Evolutionary conservation across 2,888 invertebrate species (phyloP), one percentile per base, ranked within the genome.

Genomic region (Zeuzera pyrina): DNA sequence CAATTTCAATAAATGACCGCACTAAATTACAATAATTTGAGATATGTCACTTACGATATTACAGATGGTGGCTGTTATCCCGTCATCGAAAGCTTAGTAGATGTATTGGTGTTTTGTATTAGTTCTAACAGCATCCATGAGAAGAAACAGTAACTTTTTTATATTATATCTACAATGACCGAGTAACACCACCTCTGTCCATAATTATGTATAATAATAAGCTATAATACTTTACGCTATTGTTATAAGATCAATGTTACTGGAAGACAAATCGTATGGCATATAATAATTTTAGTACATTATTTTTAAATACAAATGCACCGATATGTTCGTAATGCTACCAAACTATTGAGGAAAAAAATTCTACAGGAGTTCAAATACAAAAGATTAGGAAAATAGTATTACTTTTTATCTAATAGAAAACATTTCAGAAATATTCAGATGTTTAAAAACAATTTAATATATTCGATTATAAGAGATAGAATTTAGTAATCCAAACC

Each of bases 251-350:
- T 76, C 76, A 78, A 76, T 74, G 63, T 81, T 81, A 78, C 70
- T 84, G 84, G 84, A 84, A 84, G 84, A 84, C 84, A 84, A 84
- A 77, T 84, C 73, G 83, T 84, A 84, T 84, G 84, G 84, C 84
- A 73, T 81, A 81, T 63, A 72, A 79, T 81, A 78, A 59, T 66
- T 31, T 70, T 71, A 69, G 65, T 76, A 72, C 61, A 65, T 62
- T 57, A 58, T 61, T 68, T 61, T 61, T 60, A 52, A 74, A 72
- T 77, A 73, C 57, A 72, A 76, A 74, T 69, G 73, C 78, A 81
- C 76, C 77, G 69, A 77, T 65, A 69, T 66, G 59, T 68, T 69
- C 59, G 62, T 71, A 63, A 76, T 55, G 61, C 79, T 81, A 81
- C 57, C 44, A 66, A 72, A 70, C 67, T 74, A 76, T 74, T 63